Conservation (phyloP, 2,888 invertebrate genomes). For the Carterocephalus palaemon region DNA sequence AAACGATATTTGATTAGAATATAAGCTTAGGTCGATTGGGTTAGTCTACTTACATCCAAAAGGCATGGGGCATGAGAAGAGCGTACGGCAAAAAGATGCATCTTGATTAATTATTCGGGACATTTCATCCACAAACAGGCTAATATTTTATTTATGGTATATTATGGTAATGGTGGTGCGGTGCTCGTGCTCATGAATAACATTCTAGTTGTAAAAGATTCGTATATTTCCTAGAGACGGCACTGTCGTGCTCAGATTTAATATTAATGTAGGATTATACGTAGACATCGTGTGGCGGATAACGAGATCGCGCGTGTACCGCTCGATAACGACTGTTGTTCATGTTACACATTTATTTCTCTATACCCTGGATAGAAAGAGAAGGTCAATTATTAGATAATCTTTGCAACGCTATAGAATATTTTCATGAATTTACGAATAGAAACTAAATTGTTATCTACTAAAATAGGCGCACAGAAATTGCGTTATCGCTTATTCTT, state of each 20-base stretch:
- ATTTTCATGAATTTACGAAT: no score
- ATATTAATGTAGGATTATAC: slow-evolving; percentile 48
- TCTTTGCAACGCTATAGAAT: no score
- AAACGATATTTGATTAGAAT: no score
- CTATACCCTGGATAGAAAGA: no score
- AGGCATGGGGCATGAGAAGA: no score
- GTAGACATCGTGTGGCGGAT: slow-evolving; percentile 32
- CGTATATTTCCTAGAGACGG: slow-evolving; percentile 31
- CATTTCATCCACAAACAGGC: slow-evolving; percentile 27
- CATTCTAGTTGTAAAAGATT: slow-evolving; percentile 35
- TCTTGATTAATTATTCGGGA: slow-evolving; percentile 27
- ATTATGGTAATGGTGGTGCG: slow-evolving; percentile 33
- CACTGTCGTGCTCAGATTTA: slow-evolving; percentile 40
- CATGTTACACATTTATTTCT: slow-evolving; percentile 8
- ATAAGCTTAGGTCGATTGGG: no score
- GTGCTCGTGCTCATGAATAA: slow-evolving; percentile 31
- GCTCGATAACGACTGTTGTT: slow-evolving; percentile 17
- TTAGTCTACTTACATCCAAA: no score
- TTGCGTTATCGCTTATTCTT: no score
- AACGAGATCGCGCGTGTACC: slow-evolving; percentile 13
- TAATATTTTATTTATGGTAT: slow-evolving; percentile 35
- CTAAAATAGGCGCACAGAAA: no score
- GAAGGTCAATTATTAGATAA: no score
- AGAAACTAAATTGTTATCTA: no score
- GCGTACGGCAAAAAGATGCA: slow-evolving; percentile 18